Evolutionary conservation across 2,888 invertebrate genomes (phyloP), one percentile per base, ranked within the genome.

Genomic region (Habrosyne pyritoides): DNA sequence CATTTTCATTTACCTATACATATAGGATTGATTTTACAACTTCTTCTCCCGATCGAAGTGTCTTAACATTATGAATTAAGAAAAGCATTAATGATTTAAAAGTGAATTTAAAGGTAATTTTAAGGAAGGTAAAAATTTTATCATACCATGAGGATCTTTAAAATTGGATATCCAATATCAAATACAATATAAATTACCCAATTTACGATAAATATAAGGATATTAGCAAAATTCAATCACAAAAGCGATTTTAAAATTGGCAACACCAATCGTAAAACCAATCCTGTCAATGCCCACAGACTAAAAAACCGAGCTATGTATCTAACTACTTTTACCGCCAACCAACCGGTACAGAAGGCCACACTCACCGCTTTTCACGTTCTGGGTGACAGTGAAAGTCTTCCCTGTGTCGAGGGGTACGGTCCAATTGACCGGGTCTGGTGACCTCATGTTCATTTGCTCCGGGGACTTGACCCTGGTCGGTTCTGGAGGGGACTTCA

Each of bases 401-500:
- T 97, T 98, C 74, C 98, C 97, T 69, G 97, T 98, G 89, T 98
- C 98, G 79, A 98, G 93, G 54, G 98, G 98, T 60, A 98, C 98
- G 53, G 98, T 98, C 98, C 98, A 98, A 90, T 98, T 98, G 75
- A 98, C 98, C 53, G 98, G 98, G 90, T 98, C 98, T 12, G 98
- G 98, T 21, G 98, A 98, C 69, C 97, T 94, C 96, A 98, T 97
- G 83, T 97, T 95, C 89, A 97, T 96, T 86, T 97, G 97, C 83
- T 98, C 98, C 0, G 98, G 98, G 10, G 98, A 98, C 89, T 98
- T 98, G 61, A 98, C 98, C 77, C 98, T 93, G 49, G 98, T 98
- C 48, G 98, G 98, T 81, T 98, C 98, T 50, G 98, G 98, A 0
- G 98, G 98, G 21, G 98, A 98, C 87, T 98, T 98, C 26, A 98